phyloP scores from a whole-genome alignment of 2,888 invertebrate species.

The Hymenopus coronatus region DNA sequence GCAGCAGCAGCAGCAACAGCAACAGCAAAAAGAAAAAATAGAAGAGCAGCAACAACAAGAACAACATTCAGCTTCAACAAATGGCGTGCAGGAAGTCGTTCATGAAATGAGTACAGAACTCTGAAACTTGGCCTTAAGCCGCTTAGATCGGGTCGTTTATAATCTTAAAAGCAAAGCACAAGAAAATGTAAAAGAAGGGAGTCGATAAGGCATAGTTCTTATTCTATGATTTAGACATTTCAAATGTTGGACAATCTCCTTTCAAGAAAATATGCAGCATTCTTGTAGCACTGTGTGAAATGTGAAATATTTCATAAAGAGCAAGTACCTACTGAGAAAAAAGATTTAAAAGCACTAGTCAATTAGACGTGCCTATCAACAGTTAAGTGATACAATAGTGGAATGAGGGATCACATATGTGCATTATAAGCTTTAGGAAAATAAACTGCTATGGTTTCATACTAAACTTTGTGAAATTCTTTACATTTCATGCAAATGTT shows the following conservation, averaged over 20 bases:
- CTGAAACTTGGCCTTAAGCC: conserved; percentile 42
- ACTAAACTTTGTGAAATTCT: neutral
- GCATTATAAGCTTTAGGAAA: neutral
- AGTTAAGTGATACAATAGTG: neutral
- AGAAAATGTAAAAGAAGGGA: neutral
- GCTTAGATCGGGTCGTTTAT: neutral
- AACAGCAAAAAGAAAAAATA: too few relatives aligned
- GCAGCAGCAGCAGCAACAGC: neutral
- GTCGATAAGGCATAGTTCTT: neutral
- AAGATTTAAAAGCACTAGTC: neutral
- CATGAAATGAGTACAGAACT: conserved; percentile 69
- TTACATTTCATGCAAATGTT: neutral
- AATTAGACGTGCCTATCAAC: neutral
- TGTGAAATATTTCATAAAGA: neutral
- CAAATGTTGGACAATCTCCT: neutral
- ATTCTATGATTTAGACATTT: neutral
- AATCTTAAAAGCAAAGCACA: neutral
- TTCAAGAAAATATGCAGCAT: neutral
- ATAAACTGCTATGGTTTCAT: neutral
- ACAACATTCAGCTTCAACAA: conserved; percentile 40
- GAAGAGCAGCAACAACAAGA: conserved; percentile 41
- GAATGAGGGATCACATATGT: neutral
- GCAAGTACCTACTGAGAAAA: neutral
- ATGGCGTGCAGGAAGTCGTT: conserved; percentile 35
- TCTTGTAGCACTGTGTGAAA: neutral